Percentiles rank a stretch among this genome's conserved stretches.
phyloP scores from a whole-genome alignment of 2,888 invertebrate genomes.

The Odontothrips loti region DNA sequence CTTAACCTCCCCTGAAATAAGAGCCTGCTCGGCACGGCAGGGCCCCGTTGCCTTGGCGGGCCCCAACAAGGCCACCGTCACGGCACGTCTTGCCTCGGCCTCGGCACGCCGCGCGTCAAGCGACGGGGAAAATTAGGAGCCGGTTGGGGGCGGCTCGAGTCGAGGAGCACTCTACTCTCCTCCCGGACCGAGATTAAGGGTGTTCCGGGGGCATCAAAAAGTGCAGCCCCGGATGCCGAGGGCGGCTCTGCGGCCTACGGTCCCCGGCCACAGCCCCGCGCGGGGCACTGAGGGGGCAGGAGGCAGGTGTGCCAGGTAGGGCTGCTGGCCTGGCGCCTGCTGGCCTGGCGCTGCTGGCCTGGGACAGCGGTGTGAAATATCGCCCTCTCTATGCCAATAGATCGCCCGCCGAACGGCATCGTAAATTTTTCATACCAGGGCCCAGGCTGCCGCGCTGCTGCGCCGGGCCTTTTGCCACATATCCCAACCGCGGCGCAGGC shows the following conservation, averaged over 20 bases:
- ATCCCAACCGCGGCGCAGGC: background rate
- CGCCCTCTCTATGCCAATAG: constrained; percentile 6
- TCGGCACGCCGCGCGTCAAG: background rate
- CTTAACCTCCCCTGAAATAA: background rate
- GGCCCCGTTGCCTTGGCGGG: too few relatives aligned
- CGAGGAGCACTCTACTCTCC: too few relatives aligned
- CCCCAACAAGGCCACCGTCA: too few relatives aligned
- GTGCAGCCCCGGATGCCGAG: background rate
- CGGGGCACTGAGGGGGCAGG: background rate
- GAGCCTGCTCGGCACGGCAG: background rate
- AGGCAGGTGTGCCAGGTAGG: background rate
- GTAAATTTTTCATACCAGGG: constrained; percentile 7
- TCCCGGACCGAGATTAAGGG: too few relatives aligned
- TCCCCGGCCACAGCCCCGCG: background rate
- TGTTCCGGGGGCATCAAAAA: background rate
- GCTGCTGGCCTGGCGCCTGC: background rate
- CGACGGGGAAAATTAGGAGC: background rate
- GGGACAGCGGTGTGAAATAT: background rate
- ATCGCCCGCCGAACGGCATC: constrained; percentile 23
- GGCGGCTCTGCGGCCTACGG: background rate
- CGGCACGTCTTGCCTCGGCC: too few relatives aligned
- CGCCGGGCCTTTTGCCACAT: too few relatives aligned
- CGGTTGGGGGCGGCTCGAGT: background rate
- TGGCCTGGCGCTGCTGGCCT: background rate
- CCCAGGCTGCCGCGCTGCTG: background rate